Percentiles rank a stretch among this genome's conserved stretches.
Evolutionary conservation across 2,113 vertebrate species (phyloP).

Genomic region (Mus musculus): GRCm39 chr4:29606501-29607000

Average conservation of each 20-base stretch:
- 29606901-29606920: background rate
- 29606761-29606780: background rate
- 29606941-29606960: slow-evolving; percentile 23
- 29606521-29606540: no score
- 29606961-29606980: slow-evolving; percentile 16
- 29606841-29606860: background rate
- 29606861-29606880: background rate
- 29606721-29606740: background rate
- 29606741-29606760: no score
- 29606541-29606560: no score
- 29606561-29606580: no score
- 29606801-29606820: background rate
- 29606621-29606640: no score
- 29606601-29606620: no score
- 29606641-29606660: no score
- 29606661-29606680: no score
- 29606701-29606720: background rate
- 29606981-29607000: background rate
- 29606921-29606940: background rate
- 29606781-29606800: background rate
- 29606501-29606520: no score
- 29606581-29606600: no score
- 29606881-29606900: background rate
- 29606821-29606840: background rate
- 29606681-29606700: no score